A percentile compares a stretch with the other conserved stretches of the same genome.
phyloP scores from a whole-genome alignment of 1,140 invertebrate genomes.

The Cepaea nemoralis region DNA sequence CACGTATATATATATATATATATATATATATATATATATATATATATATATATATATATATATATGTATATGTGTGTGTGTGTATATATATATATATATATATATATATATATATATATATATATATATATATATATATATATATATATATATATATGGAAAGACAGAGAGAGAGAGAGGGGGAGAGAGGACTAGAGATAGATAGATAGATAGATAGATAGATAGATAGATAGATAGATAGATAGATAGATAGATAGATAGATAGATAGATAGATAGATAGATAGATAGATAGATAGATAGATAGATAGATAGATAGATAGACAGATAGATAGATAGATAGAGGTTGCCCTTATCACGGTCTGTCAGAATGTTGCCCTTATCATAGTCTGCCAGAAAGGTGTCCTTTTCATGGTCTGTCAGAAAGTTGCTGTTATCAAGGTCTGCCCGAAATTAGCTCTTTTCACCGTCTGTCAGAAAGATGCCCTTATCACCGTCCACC shows the following conservation, averaged over 20 bases:
- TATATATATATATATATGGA: neutral
- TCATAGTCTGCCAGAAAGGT: too few relatives aligned
- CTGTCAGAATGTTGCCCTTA: too few relatives aligned
- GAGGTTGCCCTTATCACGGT: too few relatives aligned
- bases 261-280: conserved; percentile 19
- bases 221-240: conserved; percentile 2
- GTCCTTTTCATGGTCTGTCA: too few relatives aligned
- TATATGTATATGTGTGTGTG: conserved; percentile 1
- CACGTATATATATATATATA: too few relatives aligned
- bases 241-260: conserved; percentile 6
- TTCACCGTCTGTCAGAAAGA: too few relatives aligned
- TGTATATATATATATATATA: conserved; percentile 8
- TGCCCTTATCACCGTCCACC: too few relatives aligned
- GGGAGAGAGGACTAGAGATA: too few relatives aligned
- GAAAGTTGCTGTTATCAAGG: too few relatives aligned
- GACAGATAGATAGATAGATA: conserved; percentile 21
- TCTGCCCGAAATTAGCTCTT: too few relatives aligned
- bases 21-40: neutral
- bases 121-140: neutral
- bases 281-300: conserved; percentile 24
- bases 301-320: conserved; percentile 24
- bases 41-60: neutral
- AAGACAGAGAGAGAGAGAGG: too few relatives aligned
- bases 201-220: conserved; percentile 24
- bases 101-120: neutral